Evolutionary conservation across 2,797 vertebrate genomes (phyloP).

Genomic region (Gallirallus australis): DNA sequence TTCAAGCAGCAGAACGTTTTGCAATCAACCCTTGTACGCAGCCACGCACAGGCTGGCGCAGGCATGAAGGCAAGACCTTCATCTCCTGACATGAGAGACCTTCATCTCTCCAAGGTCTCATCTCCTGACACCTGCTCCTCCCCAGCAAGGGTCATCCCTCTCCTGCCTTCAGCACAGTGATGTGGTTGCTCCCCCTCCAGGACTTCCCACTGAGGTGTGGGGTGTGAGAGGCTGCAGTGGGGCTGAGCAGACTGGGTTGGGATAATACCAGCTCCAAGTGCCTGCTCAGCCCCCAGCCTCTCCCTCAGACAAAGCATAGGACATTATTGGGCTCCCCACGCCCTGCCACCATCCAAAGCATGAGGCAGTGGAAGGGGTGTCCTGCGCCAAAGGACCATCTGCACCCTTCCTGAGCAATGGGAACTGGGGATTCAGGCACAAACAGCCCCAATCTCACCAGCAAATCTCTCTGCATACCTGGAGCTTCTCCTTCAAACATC

Average conservation of each 20-base stretch:
- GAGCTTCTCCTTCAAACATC: not conserved
- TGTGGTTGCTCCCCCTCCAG: too few species aligned
- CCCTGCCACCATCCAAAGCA: not conserved
- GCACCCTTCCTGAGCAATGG: not conserved
- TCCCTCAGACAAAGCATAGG: not conserved
- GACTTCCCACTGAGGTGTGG: not conserved
- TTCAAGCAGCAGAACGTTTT: rapidly evolving
- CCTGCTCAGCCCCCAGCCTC: not conserved
- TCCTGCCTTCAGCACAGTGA: rapidly evolving
- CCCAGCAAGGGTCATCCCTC: not conserved
- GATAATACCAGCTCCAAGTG: rapidly evolving
- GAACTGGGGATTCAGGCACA: not conserved
- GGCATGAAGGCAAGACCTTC: not conserved
- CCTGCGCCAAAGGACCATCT: not conserved
- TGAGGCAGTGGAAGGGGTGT: not conserved
- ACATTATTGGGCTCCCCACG: not conserved
- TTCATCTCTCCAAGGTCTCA: too few species aligned
- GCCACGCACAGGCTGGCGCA: rapidly evolving
- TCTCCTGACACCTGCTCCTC: not conserved
- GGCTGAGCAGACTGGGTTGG: not conserved
- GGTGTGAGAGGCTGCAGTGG: not conserved
- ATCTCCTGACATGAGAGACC: not conserved
- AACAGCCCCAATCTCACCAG: not conserved
- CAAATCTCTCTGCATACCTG: not conserved
- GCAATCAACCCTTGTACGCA: not conserved